Conservation (phyloP, 2,113 vertebrate genomes). For the Oriolus oriolus region DNA sequence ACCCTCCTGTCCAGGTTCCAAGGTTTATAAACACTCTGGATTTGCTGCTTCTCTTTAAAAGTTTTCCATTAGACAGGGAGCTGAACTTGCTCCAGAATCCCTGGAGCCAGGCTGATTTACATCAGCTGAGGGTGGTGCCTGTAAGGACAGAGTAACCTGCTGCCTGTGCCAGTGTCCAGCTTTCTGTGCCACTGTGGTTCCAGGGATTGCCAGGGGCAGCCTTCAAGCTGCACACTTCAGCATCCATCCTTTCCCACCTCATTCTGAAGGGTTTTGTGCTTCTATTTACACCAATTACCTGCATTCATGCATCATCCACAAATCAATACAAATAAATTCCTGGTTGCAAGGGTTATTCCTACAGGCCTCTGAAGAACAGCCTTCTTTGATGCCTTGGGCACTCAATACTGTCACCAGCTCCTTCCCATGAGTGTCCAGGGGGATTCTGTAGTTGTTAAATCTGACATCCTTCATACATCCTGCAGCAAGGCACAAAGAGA, state of each 20-base stretch:
- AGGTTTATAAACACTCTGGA: not conserved
- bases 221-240: not conserved
- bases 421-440: constrained; percentile 74
- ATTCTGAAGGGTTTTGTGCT: not conserved
- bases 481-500: constrained; percentile 51
- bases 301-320: constrained; percentile 90
- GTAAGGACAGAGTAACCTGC: not conserved
- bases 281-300: constrained; percentile 69
- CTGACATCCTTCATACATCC: constrained; percentile 86
- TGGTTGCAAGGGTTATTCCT: constrained; percentile 81
- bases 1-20: not conserved
- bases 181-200: not conserved
- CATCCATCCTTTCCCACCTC: not conserved
- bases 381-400: constrained; percentile 75
- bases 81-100: not conserved
- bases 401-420: constrained; percentile 79
- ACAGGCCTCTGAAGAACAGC: constrained; percentile 85
- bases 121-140: not conserved
- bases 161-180: not conserved
- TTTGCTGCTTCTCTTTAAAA: not conserved
- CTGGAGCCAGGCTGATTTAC: not conserved
- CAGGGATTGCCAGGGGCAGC: not conserved
- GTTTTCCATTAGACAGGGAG: not conserved
- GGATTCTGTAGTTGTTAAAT: constrained; percentile 81
- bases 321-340: constrained; percentile 83